phyloP scores from a whole-genome alignment of 2,888 invertebrate genomes.

The Proisotoma minuta region DNA sequence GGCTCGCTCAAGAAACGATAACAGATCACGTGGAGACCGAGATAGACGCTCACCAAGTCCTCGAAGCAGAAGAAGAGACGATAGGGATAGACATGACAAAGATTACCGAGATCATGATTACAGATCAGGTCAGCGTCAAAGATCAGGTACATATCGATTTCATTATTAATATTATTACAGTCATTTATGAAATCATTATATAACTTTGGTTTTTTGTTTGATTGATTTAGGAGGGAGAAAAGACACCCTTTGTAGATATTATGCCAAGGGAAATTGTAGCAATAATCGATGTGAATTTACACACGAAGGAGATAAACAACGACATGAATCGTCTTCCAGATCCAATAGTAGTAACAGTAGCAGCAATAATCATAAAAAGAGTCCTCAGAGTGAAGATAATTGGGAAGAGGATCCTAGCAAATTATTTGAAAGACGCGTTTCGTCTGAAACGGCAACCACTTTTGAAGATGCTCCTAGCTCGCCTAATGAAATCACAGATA shows the following conservation, averaged over 20 bases:
- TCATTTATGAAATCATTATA: neutral
- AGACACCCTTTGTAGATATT: constrained; percentile 64
- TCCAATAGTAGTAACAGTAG: neutral
- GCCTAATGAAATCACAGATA: neutral
- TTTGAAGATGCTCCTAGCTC: constrained; percentile 7
- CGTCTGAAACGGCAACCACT: neutral
- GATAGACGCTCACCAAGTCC: constrained; percentile 14
- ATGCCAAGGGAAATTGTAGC: constrained; percentile 73
- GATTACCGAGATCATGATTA: constrained; percentile 26
- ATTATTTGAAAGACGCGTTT: constrained; percentile 4
- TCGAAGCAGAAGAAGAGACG: constrained; percentile 17
- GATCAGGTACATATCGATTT: constrained; percentile 46
- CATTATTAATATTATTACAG: neutral
- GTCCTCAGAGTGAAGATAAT: too few relatives aligned
- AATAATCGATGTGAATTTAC: constrained; percentile 76
- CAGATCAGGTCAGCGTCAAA: constrained; percentile 56
- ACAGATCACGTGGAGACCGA: constrained; percentile 1
- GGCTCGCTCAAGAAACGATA: constrained; percentile 3
- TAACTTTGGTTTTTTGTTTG: constrained; percentile 7
- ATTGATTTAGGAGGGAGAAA: constrained; percentile 26
- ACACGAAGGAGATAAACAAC: constrained; percentile 61
- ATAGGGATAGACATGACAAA: constrained; percentile 24
- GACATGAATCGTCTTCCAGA: neutral
- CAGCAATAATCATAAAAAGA: neutral
- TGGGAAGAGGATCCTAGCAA: neutral